phyloP scores from a whole-genome alignment of 2,113 vertebrate species.

The Gnathonemus echidnorhynchus region DNA sequence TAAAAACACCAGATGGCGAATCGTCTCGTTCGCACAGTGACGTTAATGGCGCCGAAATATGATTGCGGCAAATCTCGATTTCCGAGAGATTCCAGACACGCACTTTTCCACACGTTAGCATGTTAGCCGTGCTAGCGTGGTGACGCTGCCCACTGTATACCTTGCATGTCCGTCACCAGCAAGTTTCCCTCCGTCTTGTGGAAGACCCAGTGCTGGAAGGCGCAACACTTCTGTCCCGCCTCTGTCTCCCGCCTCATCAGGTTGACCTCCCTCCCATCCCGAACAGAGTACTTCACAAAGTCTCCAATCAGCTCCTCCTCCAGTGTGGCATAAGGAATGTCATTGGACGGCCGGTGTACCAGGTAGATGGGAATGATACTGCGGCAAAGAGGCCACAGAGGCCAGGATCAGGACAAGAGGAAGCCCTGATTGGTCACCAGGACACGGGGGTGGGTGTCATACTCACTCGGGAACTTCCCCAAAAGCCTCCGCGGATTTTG shows the following conservation, averaged over 20 bases:
- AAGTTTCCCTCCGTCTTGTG: conserved; percentile 79
- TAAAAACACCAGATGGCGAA: background rate
- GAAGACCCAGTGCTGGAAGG: conserved; percentile 97
- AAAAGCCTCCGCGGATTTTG: conserved; percentile 72
- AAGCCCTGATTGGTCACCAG: background rate
- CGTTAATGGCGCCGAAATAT: too few relatives aligned
- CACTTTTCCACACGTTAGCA: background rate
- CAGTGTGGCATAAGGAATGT: conserved; percentile 90
- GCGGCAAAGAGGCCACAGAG: conserved; percentile 20
- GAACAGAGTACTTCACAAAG: conserved; percentile 92
- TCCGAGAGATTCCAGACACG: background rate
- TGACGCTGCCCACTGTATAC: conserved; percentile 42
- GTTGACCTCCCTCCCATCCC: conserved; percentile 90
- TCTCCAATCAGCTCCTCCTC: conserved; percentile 92
- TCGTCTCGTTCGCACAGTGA: background rate
- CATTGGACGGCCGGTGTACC: conserved; percentile 81
- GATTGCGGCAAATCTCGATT: background rate
- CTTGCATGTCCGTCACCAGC: conserved; percentile 94
- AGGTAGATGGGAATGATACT: conserved; percentile 96
- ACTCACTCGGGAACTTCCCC: conserved; percentile 94
- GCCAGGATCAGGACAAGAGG: background rate
- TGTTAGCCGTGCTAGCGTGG: background rate
- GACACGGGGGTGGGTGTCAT: background rate
- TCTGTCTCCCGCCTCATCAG: conserved; percentile 78
- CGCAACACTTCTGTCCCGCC: conserved; percentile 91